Percentiles rank a stretch among this genome's conserved stretches.
These are phyloP conservation scores for Macrocentrus cingulum DNA, from an alignment of 1,140 invertebrate species.

Conservation along the genomic window DNA sequence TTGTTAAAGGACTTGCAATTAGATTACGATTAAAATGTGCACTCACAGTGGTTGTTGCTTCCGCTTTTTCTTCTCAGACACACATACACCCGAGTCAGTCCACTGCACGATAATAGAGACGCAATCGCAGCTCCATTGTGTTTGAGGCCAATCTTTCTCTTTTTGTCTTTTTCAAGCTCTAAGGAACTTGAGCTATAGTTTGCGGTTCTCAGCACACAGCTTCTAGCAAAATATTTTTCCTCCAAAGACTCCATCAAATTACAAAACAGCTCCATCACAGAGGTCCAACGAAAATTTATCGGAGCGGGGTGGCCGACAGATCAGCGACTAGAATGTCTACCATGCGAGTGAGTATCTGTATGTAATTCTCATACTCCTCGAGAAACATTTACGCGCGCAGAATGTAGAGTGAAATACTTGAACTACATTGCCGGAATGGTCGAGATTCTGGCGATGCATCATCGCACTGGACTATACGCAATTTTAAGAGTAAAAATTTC, in stretches of 20 bases:
- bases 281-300: not conserved
- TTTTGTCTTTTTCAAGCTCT: slow-evolving; percentile 16
- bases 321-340: too few species aligned
- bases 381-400: slow-evolving; percentile 32
- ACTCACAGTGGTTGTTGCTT: not conserved
- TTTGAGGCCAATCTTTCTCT: not conserved
- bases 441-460: slow-evolving; percentile 52
- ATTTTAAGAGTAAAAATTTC: too few species aligned
- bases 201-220: too few species aligned
- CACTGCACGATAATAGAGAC: not conserved
- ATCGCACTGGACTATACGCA: slow-evolving; percentile 48
- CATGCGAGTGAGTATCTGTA: not conserved
- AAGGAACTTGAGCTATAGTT: not conserved
- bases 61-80: not conserved
- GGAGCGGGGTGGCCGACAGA: too few species aligned
- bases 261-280: too few species aligned
- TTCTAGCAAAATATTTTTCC: too few species aligned
- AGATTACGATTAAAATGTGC: slow-evolving; percentile 28
- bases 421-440: slow-evolving; percentile 48
- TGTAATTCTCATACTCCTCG: slow-evolving; percentile 20
- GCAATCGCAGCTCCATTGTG: slow-evolving; percentile 12
- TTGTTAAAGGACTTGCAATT: slow-evolving; percentile 30
- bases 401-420: slow-evolving; percentile 38
- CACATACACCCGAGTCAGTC: too few species aligned
- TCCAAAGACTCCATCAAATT: too few species aligned